Base-by-base conservation (phyloP, 1,140 invertebrate species). In the Temnothorax nylanderi region DNA sequence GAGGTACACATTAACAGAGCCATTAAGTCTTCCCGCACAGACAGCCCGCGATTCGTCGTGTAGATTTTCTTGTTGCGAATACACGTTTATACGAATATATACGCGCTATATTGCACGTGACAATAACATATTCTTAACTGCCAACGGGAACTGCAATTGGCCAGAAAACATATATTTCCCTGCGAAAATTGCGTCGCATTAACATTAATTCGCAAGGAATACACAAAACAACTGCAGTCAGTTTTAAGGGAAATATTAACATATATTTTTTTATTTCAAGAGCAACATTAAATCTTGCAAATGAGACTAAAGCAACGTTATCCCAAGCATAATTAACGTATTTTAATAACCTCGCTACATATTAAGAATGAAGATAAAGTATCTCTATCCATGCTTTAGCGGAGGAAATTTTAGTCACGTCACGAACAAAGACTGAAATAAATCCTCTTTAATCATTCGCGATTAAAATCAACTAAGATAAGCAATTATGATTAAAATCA, bases 41-140 rank as follows among this genome's bases (percentile, higher is more conserved):
- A 49, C 67, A 75, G 26, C 34, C 16, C 51, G 41, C 41, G 69
- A 74, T 74, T 84, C 80, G 69, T 34, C 80, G 62, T 51, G 47
- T 13, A n/a, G 54, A 74, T n/a, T 37, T 84, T 75, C 69, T 84
- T 84, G 80, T 60, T 37, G 69, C 54, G 41, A 41, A 10, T 10
- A 74, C 47, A 44, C 26, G 69, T 49, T 81, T 71, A 56, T 65
- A 75, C 54, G 56, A 3, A 18, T 41, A 26, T 56, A 26, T 56
- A 26, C 26, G 26, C 26, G 26, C 26, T 26, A 26, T 47, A 75
- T 49, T 60, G 54, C 69, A 37, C 54, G 13, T 74, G 80, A 84
- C 80, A 84, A 84, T 75, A 84, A 84, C 69, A 47, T 74, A 84
- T 84, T 75, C 80, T 84, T 84, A 60, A 75, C 80, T 37, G 44